A percentile compares a stretch with the other conserved stretches of the same genome.
Evolutionary conservation across 1,140 invertebrate genomes (phyloP).

Genomic region (Agrypnia vestita): DNA sequence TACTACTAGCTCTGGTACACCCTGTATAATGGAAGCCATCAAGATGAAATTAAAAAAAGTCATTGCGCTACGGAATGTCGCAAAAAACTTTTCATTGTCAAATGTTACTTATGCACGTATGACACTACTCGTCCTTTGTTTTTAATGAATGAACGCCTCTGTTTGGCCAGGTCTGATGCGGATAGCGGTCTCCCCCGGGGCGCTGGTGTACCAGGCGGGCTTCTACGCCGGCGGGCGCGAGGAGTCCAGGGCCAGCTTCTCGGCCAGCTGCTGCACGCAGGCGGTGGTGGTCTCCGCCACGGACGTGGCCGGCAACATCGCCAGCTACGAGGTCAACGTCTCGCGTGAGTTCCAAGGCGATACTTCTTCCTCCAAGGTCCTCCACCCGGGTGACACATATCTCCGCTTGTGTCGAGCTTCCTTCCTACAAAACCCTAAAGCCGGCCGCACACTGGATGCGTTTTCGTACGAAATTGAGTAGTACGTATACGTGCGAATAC

Average conservation of each 20-base stretch:
- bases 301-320: conserved; percentile 75
- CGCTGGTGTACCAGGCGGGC: conserved; percentile 64
- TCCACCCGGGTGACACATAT: too few relatives aligned
- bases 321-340: conserved; percentile 75
- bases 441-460: too few relatives aligned
- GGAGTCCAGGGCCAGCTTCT: conserved; percentile 74
- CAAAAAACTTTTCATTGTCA: too few relatives aligned
- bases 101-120: too few relatives aligned
- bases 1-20: too few relatives aligned
- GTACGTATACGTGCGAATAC: too few relatives aligned
- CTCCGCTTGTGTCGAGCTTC: not conserved
- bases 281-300: conserved; percentile 74
- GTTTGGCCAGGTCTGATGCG: conserved; percentile 76
- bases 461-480: too few relatives aligned
- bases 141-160: too few relatives aligned
- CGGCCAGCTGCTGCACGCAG: conserved; percentile 76
- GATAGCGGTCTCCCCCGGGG: conserved; percentile 72
- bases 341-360: conserved; percentile 66
- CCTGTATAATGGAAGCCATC: too few relatives aligned
- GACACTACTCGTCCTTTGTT: too few relatives aligned
- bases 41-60: too few relatives aligned
- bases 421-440: not conserved
- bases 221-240: conserved; percentile 76
- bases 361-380: not conserved
- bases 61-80: too few relatives aligned